These are phyloP conservation scores for Lithophane ornitopus DNA, from an alignment of 2,888 invertebrate species.

Conservation along the genomic window DNA sequence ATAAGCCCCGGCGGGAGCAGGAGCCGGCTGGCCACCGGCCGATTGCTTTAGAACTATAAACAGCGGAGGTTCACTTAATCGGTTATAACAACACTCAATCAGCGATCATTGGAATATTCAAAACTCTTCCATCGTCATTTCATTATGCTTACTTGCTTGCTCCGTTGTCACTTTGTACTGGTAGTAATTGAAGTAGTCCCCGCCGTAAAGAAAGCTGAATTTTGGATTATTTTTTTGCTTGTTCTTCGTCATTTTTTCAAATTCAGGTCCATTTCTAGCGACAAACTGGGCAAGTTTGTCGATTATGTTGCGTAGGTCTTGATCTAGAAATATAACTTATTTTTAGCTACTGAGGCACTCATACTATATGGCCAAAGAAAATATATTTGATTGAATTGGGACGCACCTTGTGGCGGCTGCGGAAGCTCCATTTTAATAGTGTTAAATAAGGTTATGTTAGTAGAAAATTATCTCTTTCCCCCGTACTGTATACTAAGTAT, in stretches of 20 bases:
- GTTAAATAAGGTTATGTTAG: conserved; percentile 81
- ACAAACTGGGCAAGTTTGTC: conserved; percentile 99
- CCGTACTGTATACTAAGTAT: conserved; percentile 27
- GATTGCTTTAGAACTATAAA: conserved; percentile 95
- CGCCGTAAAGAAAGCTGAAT: conserved; percentile 99
- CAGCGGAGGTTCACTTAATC: conserved; percentile 90
- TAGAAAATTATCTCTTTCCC: conserved; percentile 50
- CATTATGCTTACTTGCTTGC: conserved; percentile 95
- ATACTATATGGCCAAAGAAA: conserved; percentile 1
- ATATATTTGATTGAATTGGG: conserved; percentile 25
- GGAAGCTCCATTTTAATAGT: conserved; percentile 86
- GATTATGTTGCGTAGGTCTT: conserved; percentile 98
- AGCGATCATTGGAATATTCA: conserved; percentile 82
- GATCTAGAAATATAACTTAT: conserved; percentile 91
- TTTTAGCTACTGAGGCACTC: conserved; percentile 24
- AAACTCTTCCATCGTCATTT: conserved; percentile 75
- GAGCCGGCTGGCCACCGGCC: conserved; percentile 89
- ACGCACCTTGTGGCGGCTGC: conserved; percentile 92
- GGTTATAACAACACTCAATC: conserved; percentile 85
- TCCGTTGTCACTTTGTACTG: conserved; percentile 98
- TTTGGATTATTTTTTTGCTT: conserved; percentile 99
- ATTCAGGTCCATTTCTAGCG: conserved; percentile 99
- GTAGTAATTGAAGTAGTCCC: conserved; percentile 98
- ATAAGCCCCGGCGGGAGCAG: conserved; percentile 89
- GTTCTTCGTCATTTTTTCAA: conserved; percentile 99